A percentile compares a stretch with the other conserved stretches of the same genome.
Conservation (phyloP, 2,888 invertebrate genomes). For the Scaptomyza reducta region DNA sequence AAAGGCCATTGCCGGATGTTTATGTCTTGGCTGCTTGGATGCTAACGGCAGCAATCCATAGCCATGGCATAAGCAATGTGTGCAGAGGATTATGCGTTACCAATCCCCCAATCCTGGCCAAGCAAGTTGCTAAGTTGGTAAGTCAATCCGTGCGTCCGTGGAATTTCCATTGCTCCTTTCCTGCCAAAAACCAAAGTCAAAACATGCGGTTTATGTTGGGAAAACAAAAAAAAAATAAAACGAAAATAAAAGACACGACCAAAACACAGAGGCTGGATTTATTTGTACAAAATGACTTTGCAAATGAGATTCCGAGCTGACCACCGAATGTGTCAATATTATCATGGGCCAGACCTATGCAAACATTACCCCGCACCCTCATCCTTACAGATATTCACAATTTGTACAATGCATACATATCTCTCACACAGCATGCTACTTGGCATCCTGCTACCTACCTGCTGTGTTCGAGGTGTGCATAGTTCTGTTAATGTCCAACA, state of each 20-base stretch:
- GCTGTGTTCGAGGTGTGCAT: conserved; percentile 69
- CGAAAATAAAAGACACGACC: conserved; percentile 25
- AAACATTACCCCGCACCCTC: conserved; percentile 52
- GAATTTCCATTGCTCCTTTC: conserved; percentile 48
- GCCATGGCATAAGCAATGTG: conserved; percentile 49
- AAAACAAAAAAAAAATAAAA: conserved; percentile 10
- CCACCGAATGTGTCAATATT: conserved; percentile 80
- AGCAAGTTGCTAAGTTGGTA: conserved; percentile 75
- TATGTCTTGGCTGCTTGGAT: conserved; percentile 54
- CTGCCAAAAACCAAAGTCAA: conserved; percentile 68
- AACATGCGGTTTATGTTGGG: conserved; percentile 70
- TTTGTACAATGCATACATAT: neutral
- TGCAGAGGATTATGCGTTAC: conserved; percentile 46
- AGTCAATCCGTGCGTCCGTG: conserved; percentile 69
- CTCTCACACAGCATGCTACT: conserved; percentile 34
- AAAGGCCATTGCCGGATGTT: conserved; percentile 74
- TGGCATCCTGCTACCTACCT: conserved; percentile 50
- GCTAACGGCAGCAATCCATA: conserved; percentile 23
- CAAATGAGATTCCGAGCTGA: conserved; percentile 80
- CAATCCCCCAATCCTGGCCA: conserved; percentile 40
- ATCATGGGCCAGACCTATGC: conserved; percentile 65
- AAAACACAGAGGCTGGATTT: conserved; percentile 70
- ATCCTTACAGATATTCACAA: neutral
- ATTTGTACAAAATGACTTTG: conserved; percentile 82
- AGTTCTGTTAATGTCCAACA: conserved; percentile 76